Evolutionary conservation across 2,797 vertebrate species (phyloP), one percentile per base, ranked within the genome.

Genomic region (Coregonus sp.): DNA sequence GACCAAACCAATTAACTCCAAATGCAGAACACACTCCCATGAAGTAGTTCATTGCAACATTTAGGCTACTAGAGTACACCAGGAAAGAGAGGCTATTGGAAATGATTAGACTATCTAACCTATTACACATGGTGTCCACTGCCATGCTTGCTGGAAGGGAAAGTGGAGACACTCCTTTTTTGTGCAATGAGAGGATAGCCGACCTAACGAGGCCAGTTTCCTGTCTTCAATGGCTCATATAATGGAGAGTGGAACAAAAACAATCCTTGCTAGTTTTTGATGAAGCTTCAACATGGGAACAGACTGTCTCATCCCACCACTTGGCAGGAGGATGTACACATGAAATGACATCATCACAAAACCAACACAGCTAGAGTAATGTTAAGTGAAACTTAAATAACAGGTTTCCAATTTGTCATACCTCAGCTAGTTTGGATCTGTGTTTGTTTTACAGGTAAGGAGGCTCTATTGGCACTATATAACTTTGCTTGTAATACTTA

Each of bases 1-100:
- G 82, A 80, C 81, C 72, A 74, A 84, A 75, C 59, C 74, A 81
- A 75, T 86, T 73, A 80, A 47, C 47, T 51, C 40, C 47, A n/a
- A 71, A 35, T 18, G 4, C 6, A 51, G 4, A 29, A 5, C n/a
- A 59, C n/a, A 59, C 18, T 59, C 18, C 16, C 54, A 18, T 59
- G 54, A 18, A 59, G 54, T 37, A 76, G 76, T 79, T 74, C 68
- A 77, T 40, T 59, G 1, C 54, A 59, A 87, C 71, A 85, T 88
- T 89, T 88, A 73, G 54, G 16, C 75, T 85, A 73, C 54, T 29
- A 18, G 5, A 54, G 15, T 71, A 69, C 2, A 50, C 75, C 68
- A 70, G 85, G 65, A 85, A 79, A 81, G 79, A 86, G 16, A 47
- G 9, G 0, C 40, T 47, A 47, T 9, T 40, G 6, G 6, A 9